Percentiles rank a stretch among this genome's conserved stretches.
Evolutionary conservation across 2,113 vertebrate genomes (phyloP).

Genomic region (Syngnathoides biaculeatus): DNA sequence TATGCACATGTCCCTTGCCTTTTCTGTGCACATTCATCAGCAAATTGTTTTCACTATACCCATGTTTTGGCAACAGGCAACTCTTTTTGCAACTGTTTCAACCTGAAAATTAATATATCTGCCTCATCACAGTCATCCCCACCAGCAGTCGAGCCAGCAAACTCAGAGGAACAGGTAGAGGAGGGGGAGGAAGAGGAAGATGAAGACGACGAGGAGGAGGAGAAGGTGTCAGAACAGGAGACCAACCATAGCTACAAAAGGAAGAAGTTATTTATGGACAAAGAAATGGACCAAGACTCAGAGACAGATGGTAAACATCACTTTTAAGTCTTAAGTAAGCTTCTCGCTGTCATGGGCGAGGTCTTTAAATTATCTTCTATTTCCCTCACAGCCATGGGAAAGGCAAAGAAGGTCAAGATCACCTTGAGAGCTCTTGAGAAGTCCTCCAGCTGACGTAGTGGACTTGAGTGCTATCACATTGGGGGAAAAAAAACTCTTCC

Average conservation of each 20-base stretch:
- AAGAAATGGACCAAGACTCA: conserved; percentile 39
- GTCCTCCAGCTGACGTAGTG: conserved; percentile 24
- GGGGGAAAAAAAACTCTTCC: neutral
- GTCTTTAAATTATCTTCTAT: neutral
- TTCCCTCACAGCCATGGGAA: conserved; percentile 24
- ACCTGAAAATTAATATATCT: neutral
- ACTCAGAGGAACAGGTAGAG: conserved; percentile 26
- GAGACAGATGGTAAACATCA: conserved; percentile 33
- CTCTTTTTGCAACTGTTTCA: neutral
- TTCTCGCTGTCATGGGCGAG: neutral
- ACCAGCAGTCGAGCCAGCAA: conserved; percentile 21
- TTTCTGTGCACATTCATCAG: neutral
- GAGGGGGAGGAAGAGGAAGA: neutral
- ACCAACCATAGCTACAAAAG: conserved; percentile 41
- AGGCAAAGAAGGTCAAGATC: conserved; percentile 53
- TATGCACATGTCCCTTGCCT: neutral
- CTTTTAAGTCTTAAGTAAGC: neutral
- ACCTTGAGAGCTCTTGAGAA: conserved; percentile 26
- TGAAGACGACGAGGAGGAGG: conserved; percentile 15
- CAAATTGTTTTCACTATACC: neutral
- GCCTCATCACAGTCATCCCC: conserved; percentile 21
- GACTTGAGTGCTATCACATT: conserved; percentile 5
- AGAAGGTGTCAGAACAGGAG: conserved; percentile 15
- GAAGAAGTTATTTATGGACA: conserved; percentile 46
- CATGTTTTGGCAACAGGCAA: neutral